phyloP scores from a whole-genome alignment of 2,113 vertebrate genomes.

The Butorides virescens region DNA sequence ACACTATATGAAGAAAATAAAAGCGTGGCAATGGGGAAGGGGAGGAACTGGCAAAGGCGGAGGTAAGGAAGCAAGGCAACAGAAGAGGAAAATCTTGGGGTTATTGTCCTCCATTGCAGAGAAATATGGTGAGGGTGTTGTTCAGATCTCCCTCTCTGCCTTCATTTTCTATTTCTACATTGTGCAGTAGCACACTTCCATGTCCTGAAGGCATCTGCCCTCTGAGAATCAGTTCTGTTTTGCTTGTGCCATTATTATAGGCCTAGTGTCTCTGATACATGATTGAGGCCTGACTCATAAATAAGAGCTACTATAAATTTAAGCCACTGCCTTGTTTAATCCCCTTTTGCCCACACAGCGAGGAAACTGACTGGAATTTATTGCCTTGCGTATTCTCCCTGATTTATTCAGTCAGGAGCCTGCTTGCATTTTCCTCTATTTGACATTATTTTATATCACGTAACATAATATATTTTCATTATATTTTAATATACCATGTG shows the following conservation, averaged over 20 bases:
- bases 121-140: not conserved
- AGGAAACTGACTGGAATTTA: slow-evolving; percentile 70
- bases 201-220: slow-evolving; percentile 56
- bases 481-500: slow-evolving; percentile 58
- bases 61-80: not conserved
- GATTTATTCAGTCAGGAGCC: slow-evolving; percentile 71
- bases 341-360: slow-evolving; percentile 68
- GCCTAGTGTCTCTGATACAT: slow-evolving; percentile 62
- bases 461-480: slow-evolving; percentile 67
- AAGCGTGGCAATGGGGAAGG: not conserved
- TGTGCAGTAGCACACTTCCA: not conserved
- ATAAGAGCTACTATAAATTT: slow-evolving; percentile 72
- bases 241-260: slow-evolving; percentile 64
- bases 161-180: slow-evolving; percentile 23
- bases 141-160: not conserved
- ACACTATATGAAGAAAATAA: not conserved
- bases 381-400: slow-evolving; percentile 61
- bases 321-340: slow-evolving; percentile 70
- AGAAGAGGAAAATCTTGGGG: not conserved
- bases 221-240: slow-evolving; percentile 52
- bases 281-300: slow-evolving; percentile 75
- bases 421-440: slow-evolving; percentile 67
- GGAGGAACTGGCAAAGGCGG: not conserved
- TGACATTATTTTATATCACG: slow-evolving; percentile 62
- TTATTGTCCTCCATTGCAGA: not conserved